Percentiles rank a stretch among this genome's conserved stretches.
Evolutionary conservation across 2,888 invertebrate genomes (phyloP).

Genomic region (Julus scanicus): DNA sequence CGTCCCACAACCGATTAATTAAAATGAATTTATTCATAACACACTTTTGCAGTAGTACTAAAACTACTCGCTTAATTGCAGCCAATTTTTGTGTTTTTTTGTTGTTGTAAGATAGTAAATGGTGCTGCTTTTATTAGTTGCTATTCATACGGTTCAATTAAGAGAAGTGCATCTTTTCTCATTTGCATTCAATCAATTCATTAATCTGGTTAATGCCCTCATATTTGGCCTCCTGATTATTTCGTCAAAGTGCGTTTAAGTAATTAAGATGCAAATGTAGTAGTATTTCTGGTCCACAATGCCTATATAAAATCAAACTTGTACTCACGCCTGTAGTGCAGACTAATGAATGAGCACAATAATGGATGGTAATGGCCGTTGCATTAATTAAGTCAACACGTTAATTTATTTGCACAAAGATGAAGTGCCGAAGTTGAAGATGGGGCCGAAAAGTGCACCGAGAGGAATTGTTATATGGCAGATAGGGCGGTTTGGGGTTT

Average conservation of each 20-base stretch:
- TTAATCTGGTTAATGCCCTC: conserved; percentile 29
- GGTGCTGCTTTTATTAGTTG: background rate
- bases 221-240: background rate
- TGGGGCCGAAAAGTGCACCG: background rate
- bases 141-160: background rate
- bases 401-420: conserved; percentile 24
- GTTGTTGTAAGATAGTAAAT: no score
- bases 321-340: background rate
- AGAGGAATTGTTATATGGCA: background rate
- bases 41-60: background rate
- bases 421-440: background rate
- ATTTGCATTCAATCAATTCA: conserved; percentile 9
- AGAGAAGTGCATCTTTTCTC: background rate
- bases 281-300: no score
- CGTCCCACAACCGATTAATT: background rate
- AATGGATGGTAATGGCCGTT: conserved; percentile 27
- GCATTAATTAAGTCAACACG: conserved; percentile 29
- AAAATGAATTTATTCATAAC: conserved; percentile 1
- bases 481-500: background rate
- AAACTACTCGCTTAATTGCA: background rate
- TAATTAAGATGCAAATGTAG: conserved; percentile 19
- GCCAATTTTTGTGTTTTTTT: no score
- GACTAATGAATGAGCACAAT: conserved; percentile 17
- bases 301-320: no score
- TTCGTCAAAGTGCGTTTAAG: conserved; percentile 28